Conservation (phyloP, 2,797 vertebrate species). For the Acanthis flammea region DNA sequence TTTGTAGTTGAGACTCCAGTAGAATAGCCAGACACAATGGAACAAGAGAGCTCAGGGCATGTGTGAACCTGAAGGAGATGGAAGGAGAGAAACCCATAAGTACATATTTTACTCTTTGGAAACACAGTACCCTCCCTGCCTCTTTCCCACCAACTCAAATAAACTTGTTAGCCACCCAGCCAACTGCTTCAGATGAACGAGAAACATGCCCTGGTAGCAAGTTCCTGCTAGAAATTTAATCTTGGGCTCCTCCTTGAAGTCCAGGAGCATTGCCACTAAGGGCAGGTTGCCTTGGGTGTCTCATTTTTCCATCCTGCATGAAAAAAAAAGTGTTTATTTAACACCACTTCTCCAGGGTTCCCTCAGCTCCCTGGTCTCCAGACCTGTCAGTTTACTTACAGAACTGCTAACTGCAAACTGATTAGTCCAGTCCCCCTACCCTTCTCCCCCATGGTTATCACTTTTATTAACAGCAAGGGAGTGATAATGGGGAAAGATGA, state of each 20-base stretch:
- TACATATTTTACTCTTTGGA: not conserved
- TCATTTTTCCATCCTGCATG: not conserved
- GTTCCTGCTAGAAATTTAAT: not conserved
- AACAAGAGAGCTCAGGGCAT: not conserved
- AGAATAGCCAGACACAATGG: not conserved
- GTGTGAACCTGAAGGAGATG: not conserved
- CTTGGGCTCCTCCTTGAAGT: not conserved
- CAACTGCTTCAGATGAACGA: not conserved
- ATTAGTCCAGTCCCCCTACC: constrained; percentile 50
- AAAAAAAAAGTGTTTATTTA: constrained; percentile 30
- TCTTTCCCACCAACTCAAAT: not conserved
- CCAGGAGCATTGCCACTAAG: not conserved
- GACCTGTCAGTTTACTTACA: constrained; percentile 56
- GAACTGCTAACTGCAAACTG: constrained; percentile 27
- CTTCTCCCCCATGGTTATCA: constrained; percentile 56
- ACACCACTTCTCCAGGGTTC: constrained; percentile 12
- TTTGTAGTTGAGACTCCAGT: not conserved
- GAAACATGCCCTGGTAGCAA: not conserved
- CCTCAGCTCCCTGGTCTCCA: constrained; percentile 15
- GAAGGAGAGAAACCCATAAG: not conserved
- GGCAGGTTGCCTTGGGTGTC: not conserved
- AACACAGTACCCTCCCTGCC: not conserved
- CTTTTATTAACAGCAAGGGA: constrained; percentile 69
- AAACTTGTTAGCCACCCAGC: not conserved
- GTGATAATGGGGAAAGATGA: constrained; percentile 67